These are phyloP conservation scores for Cyprinodon tularosa DNA, from an alignment of 2,113 vertebrate species.

Conservation along the genomic window DNA sequence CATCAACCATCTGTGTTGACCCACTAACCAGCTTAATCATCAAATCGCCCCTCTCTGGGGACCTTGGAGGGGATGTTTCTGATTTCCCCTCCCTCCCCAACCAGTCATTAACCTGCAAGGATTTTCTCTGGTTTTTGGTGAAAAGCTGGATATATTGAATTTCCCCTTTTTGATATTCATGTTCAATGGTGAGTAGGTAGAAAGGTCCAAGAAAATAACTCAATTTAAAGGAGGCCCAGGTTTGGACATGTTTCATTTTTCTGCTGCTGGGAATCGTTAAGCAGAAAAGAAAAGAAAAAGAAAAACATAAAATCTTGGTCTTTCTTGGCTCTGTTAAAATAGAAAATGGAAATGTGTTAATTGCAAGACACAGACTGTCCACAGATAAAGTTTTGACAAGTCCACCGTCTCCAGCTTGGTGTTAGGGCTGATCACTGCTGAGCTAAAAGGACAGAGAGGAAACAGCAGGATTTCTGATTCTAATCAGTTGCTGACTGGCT, in stretches of 20 bases:
- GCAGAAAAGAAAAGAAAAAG: background rate
- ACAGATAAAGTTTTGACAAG: constrained; percentile 61
- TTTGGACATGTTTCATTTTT: constrained; percentile 52
- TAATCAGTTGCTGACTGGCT: constrained; percentile 72
- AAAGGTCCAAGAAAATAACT: constrained; percentile 36
- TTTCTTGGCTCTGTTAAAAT: constrained; percentile 38
- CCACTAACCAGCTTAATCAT: constrained; percentile 55
- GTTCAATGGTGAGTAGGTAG: constrained; percentile 38
- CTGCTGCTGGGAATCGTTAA: constrained; percentile 8
- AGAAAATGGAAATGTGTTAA: constrained; percentile 62
- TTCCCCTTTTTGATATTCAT: constrained; percentile 48
- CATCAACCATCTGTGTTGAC: constrained; percentile 53
- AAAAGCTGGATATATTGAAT: constrained; percentile 57
- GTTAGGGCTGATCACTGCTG: constrained; percentile 30
- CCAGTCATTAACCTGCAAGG: constrained; percentile 54
- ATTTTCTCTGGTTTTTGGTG: constrained; percentile 42
- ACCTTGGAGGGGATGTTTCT: constrained; percentile 30
- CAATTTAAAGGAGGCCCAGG: constrained; percentile 40
- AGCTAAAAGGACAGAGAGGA: constrained; percentile 65
- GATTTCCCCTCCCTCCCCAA: constrained; percentile 29
- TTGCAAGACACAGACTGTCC: constrained; percentile 59
- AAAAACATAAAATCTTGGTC: constrained; percentile 36
- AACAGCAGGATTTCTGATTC: constrained; percentile 58
- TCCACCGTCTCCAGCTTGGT: constrained; percentile 61
- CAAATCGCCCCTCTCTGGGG: constrained; percentile 45